Evolutionary conservation across 2,888 invertebrate species (phyloP), one percentile per base, ranked within the genome.

Genomic region (Nomada fucata): DNA sequence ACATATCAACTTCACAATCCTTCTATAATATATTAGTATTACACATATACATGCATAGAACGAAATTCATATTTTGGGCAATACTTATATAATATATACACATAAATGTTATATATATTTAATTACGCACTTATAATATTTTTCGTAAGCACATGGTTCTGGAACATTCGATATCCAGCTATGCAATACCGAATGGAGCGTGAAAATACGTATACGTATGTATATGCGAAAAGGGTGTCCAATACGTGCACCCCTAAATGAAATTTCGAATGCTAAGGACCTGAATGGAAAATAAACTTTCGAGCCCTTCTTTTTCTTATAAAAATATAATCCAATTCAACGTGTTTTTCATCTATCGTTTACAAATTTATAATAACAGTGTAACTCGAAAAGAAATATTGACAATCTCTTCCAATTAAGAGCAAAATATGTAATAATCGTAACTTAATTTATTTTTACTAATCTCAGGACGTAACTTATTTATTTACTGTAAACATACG

Each of bases 1-100:
- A 91, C 91, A 92, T 92, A 92, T 92, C 91, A 91, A 89, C 84
- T 86, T 87, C 89, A 89, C 74, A 84, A 88, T 88, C 86, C 79
- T 85, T 86, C 87, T 85, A 88, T 73, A 79, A 57, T 47, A 26
- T 29, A 75, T 65, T 79, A 73, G 50, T 65, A 84, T 82, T 79
- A 79, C 67, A 82, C 52, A 87, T 82, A 84, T 72, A 79, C 63
- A 75, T 60, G 76, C 74, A 82, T 61, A 70, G 77, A 79, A 76
- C 47, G 69, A 75, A 73, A 86, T 71, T 81, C 82, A 90, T 86
- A 89, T 91, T 89, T 89, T 82, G 70, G 85, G 85, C 86, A 89
- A 89, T 89, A 88, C 75, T 86, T 89, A 88, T 76, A 84, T 60
- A 20, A 20, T 20, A 53, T 36, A 73, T 80, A 73, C 70, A 73